Conservation (phyloP, 2,888 invertebrate genomes). For the Teleogryllus oceanicus region DNA sequence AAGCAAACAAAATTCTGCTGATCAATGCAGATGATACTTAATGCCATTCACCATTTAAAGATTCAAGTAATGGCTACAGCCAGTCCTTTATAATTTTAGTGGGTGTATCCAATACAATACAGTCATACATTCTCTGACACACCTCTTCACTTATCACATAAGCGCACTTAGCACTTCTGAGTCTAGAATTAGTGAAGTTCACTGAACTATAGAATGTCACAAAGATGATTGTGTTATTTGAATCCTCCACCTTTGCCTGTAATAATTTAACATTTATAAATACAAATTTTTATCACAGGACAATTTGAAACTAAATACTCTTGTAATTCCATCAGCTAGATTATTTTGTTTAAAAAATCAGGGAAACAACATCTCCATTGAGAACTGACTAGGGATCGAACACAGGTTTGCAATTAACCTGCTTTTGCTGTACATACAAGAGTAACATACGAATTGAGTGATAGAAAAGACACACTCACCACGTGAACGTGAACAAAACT, state of each 20-base stretch:
- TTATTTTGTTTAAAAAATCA: not conserved
- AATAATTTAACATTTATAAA: slow-evolving; percentile 18
- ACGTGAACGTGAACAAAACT: slow-evolving; percentile 30
- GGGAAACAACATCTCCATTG: slow-evolving; percentile 6
- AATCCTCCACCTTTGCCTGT: not conserved
- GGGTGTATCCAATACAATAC: not conserved
- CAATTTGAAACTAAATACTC: slow-evolving; percentile 2
- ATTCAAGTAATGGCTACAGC: not conserved
- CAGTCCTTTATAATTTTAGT: not conserved
- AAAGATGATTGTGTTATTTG: not conserved
- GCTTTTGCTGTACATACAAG: not conserved
- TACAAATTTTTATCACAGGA: slow-evolving; percentile 3
- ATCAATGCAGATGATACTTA: not conserved
- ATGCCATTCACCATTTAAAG: not conserved
- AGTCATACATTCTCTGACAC: not conserved
- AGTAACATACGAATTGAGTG: slow-evolving; percentile 1
- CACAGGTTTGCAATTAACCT: not conserved
- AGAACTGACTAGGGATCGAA: slow-evolving; percentile 1
- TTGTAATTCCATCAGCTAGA: not conserved
- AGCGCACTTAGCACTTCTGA: not conserved
- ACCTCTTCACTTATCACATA: not conserved
- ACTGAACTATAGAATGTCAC: not conserved
- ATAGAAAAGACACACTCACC: slow-evolving; percentile 3
- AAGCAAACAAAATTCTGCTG: not conserved
- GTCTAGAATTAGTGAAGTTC: not conserved